These are phyloP conservation scores for Amorpha juglandis DNA, from an alignment of 2,888 invertebrate species.

Conservation along the genomic window DNA sequence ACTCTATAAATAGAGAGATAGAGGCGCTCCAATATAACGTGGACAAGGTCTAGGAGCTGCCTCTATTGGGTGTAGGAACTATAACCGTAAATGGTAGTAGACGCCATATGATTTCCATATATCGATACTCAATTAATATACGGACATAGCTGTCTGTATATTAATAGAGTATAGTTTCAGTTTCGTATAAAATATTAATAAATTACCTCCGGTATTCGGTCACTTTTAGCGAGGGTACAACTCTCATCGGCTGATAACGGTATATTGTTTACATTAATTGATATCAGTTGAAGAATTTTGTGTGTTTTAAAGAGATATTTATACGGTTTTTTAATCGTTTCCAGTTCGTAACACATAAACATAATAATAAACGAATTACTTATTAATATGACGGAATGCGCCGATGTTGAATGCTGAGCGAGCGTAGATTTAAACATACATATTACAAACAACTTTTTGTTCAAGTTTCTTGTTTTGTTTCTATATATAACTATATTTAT, in stretches of 20 bases:
- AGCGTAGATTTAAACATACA: neutral
- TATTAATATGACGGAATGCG: too few species aligned
- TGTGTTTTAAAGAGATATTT: neutral
- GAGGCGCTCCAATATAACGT: slow-evolving; percentile 57
- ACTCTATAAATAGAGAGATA: slow-evolving; percentile 64
- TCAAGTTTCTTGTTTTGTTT: neutral
- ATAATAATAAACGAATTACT: too few species aligned
- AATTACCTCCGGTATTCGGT: too few species aligned
- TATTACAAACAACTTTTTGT: neutral
- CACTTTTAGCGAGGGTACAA: neutral
- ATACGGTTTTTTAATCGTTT: neutral
- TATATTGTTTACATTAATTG: slow-evolving; percentile 22
- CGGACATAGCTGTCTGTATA: neutral
- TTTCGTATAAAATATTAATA: neutral
- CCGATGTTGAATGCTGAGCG: neutral
- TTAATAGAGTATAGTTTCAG: too few species aligned
- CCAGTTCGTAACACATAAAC: neutral
- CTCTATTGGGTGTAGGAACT: slow-evolving; percentile 34
- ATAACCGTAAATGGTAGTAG: slow-evolving; percentile 36
- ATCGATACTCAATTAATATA: slow-evolving; percentile 1
- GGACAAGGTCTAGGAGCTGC: slow-evolving; percentile 55
- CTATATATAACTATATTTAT: neutral
- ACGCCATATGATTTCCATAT: slow-evolving; percentile 28
- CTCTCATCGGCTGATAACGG: slow-evolving; percentile 15
- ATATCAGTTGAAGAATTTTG: neutral